Conservation (phyloP, 2,797 vertebrate genomes). For the Cuniculus paca region DNA sequence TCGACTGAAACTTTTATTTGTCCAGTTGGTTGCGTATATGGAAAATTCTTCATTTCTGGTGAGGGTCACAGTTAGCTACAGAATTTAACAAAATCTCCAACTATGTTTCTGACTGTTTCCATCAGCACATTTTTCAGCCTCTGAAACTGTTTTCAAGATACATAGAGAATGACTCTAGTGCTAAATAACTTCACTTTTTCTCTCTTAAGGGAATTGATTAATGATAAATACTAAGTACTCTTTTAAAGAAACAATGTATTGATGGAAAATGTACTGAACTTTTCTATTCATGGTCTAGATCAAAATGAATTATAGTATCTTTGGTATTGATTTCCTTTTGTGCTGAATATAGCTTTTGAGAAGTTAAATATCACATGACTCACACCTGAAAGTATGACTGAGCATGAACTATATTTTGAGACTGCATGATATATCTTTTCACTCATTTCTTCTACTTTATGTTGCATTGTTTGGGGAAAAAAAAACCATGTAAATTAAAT, state of each 20-base stretch:
- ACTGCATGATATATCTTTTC: not conserved
- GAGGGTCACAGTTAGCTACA: not conserved
- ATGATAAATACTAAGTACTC: conserved; percentile 44
- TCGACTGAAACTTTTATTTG: not conserved
- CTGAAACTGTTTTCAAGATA: not conserved
- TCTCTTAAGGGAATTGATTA: conserved; percentile 36
- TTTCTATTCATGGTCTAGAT: not conserved
- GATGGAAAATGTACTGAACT: not conserved
- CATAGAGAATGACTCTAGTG: not conserved
- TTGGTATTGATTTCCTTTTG: conserved; percentile 46
- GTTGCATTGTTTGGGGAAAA: not conserved
- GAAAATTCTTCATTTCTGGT: conserved; percentile 18
- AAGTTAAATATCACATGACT: conserved; percentile 44
- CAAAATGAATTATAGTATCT: conserved; percentile 55
- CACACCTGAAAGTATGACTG: conserved; percentile 46
- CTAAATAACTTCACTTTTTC: not conserved
- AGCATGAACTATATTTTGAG: not conserved
- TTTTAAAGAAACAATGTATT: conserved; percentile 12
- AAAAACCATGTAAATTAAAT: not conserved
- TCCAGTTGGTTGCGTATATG: not conserved
- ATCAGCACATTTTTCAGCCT: not conserved
- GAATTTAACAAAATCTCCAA: not conserved
- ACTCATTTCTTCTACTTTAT: not conserved
- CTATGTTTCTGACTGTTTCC: conserved; percentile 7
- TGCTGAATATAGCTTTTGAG: conserved; percentile 51